Base-by-base conservation (phyloP, 1,140 invertebrate genomes). In the Drosophila littoralis region DNA sequence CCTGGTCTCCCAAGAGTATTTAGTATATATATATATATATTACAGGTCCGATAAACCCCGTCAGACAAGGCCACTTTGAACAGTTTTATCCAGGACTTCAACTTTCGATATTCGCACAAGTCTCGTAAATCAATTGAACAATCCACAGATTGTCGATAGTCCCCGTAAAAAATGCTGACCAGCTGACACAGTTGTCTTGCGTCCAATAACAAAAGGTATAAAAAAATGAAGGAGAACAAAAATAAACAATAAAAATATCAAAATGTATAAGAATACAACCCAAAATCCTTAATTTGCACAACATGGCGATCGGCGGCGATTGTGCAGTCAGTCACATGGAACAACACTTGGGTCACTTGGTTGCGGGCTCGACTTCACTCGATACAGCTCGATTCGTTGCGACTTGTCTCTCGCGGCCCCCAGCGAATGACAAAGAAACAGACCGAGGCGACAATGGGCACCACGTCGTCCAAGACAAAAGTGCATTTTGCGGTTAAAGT, bases 311-410 rank as follows among this genome's bases (percentile, higher is more conserved):
- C 38, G 65, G 46, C 51, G 42, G 60, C 72, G 72, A 78, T 75
- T 70, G 72, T 78, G 63, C 68, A 72, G 61, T 72, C 77, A 72
- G 61, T 72, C 73, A 72, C 46, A 68, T 77, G 74, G 63, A 73
- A 79, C 54, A 76, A 38, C 36, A 63, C 38, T 72, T 67, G 51
- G 59, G 46, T 59, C 40, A 52, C 43, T 33, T 48, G 35, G 17
- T 15, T 15, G 15, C n/a, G 22, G 45, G 2, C 46, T 40, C 60
- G 15, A 6, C 33, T 33, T 28, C 38, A 43, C 13, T 43, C 9
- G 2, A 45, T 13, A n/a, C 28, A 7, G 36, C 40, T 28, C 13
- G 17, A 65, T 32, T 43, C 46, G 46, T 28, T 12, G 9, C 22
- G 22, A 48, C 35, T 42, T 7, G 32, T 9, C 61, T 43, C 13